Base-by-base conservation (phyloP, 2,797 vertebrate genomes). In the Pseudomugil tenellus region DNA sequence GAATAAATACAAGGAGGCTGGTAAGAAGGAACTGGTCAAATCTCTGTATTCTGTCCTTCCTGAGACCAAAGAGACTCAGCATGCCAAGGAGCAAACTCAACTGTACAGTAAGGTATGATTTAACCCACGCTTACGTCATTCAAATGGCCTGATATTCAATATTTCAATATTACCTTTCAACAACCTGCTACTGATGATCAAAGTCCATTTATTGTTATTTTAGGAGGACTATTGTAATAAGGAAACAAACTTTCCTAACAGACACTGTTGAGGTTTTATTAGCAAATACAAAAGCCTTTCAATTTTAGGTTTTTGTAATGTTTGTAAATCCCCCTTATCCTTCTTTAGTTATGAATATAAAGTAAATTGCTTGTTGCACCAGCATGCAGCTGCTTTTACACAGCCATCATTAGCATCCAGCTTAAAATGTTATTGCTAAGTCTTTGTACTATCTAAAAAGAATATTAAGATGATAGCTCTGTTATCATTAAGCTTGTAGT, bases 1-100 rank as follows among this genome's bases (percentile, higher is more conserved):
- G 97, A 93, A 88, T 62, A 97, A 97, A 80, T 98, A 98, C 83
- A 98, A 96, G 88, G 93, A 94, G 65, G 92, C 87, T n/a, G 88
- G 92, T 29, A 96, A 94, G 74, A 92, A 89, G 88, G 91, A 94
- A 51, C 92, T 96, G 87, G 91, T 91, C 14, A 94, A 92, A 51
- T 89, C 91, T 74, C 88, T 98, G 19, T 99, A 97, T 73, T 94
- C 95, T 58, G 88, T 89, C 80, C 95, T 99, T 91, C 95, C 96
- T 0, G 92, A 95, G 32, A 98, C 97, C 62, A 95, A 94, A 70
- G 96, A 98, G 5, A 98, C 94, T 3, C 95, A 92, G 31, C 96
- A 97, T 46, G 96, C 96, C 0, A 95, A 93, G 84, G 92, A 96
- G 79, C 91, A 96, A 8, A 93, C 86, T 0, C 93, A 95, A 65